Evolutionary conservation across 2,797 vertebrate species (phyloP).

Genomic region (Meda fulgida): DNA sequence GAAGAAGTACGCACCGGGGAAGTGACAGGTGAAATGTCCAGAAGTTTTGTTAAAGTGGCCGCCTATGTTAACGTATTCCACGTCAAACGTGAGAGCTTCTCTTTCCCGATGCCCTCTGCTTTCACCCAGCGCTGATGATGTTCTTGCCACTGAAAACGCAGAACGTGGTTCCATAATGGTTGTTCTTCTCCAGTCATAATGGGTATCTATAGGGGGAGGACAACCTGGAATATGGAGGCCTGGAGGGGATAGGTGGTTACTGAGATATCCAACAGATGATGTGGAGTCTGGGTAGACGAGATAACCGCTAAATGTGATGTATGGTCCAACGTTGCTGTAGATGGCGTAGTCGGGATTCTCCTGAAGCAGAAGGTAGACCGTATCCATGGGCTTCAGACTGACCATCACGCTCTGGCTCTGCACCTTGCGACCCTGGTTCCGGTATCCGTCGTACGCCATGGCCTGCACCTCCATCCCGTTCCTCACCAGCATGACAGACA

Average conservation of each 20-base stretch:
- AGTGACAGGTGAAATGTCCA: constrained; percentile 76
- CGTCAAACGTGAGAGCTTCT: constrained; percentile 78
- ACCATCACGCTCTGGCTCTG: constrained; percentile 83
- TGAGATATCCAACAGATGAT: constrained; percentile 61
- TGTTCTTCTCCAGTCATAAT: constrained; percentile 50
- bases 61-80: constrained; percentile 83
- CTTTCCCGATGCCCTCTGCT: constrained; percentile 64
- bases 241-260: constrained; percentile 71
- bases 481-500: constrained; percentile 83
- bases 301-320: constrained; percentile 83
- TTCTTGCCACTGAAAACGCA: constrained; percentile 82
- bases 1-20: constrained; percentile 80
- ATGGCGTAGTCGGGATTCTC: constrained; percentile 76
- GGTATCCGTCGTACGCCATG: constrained; percentile 79
- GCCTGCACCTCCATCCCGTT: constrained; percentile 81
- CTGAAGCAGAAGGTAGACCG: constrained; percentile 78
- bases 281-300: constrained; percentile 75
- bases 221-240: constrained; percentile 63
- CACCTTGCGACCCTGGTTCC: constrained; percentile 77
- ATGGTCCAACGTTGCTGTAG: constrained; percentile 81
- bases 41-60: constrained; percentile 80
- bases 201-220: constrained; percentile 60
- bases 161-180: constrained; percentile 68
- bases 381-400: constrained; percentile 76
- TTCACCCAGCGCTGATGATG: constrained; percentile 74